A percentile compares a stretch with the other conserved stretches of the same genome.
phyloP scores from a whole-genome alignment of 1,140 invertebrate species.

The Chrysoperla carnea region DNA sequence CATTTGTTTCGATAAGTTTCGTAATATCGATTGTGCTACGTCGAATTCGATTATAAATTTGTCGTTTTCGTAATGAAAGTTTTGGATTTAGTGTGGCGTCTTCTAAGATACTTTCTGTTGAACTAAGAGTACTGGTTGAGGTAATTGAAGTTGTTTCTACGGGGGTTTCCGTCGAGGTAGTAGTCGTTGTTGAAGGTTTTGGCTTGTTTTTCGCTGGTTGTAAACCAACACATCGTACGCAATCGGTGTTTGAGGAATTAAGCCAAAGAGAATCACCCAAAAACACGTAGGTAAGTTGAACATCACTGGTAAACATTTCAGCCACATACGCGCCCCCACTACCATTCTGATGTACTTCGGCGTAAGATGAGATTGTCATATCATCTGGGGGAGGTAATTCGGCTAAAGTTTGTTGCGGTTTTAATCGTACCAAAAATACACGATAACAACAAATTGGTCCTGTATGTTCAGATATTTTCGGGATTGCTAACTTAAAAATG shows the following conservation, averaged over 20 bases:
- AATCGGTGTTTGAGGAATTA: constrained; percentile 21
- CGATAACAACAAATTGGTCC: constrained; percentile 75
- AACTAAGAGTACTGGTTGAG: too few relatives aligned
- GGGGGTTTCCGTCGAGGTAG: too few relatives aligned
- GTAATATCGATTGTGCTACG: too few relatives aligned
- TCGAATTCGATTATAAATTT: too few relatives aligned
- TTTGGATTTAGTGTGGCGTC: too few relatives aligned
- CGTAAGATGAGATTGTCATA: constrained; percentile 47
- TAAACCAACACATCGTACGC: constrained; percentile 20
- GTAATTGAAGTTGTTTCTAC: too few relatives aligned
- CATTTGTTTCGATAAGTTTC: background rate
- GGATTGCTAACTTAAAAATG: constrained; percentile 50
- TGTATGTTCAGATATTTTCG: constrained; percentile 62
- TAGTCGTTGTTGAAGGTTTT: too few relatives aligned
- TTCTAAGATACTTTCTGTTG: too few relatives aligned
- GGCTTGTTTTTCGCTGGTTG: background rate
- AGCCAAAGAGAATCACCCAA: constrained; percentile 38
- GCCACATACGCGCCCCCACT: constrained; percentile 59
- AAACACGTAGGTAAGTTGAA: constrained; percentile 38
- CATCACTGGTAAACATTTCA: constrained; percentile 52
- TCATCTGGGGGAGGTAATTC: constrained; percentile 48
- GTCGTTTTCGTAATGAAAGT: too few relatives aligned
- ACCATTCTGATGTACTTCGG: constrained; percentile 44
- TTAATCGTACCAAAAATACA: constrained; percentile 55
- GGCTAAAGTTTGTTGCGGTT: constrained; percentile 38